Evolutionary conservation across 2,888 invertebrate species (phyloP).

Genomic region (Cerceris ruficornis): DNA sequence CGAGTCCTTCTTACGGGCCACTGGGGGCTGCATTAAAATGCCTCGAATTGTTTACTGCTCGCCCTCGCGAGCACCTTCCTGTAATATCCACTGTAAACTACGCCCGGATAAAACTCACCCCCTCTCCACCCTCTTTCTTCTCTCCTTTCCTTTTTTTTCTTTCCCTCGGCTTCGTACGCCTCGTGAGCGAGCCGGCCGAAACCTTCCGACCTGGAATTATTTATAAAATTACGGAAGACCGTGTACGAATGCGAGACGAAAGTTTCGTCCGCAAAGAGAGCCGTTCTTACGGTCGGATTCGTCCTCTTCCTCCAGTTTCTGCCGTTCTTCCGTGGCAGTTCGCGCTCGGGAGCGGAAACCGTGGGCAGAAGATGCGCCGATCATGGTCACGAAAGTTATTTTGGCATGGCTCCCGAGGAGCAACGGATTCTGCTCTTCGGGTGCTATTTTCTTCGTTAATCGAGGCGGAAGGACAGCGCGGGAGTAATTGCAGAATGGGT

Average conservation of each 20-base stretch:
- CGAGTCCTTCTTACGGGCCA: slow-evolving; percentile 69
- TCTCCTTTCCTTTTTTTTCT: slow-evolving; percentile 16
- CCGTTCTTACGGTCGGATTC: slow-evolving; percentile 23
- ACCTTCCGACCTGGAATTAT: slow-evolving; percentile 54
- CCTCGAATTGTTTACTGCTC: slow-evolving; percentile 74
- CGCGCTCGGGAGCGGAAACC: neutral
- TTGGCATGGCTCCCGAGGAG: slow-evolving; percentile 46
- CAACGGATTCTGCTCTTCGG: slow-evolving; percentile 30
- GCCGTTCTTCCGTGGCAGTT: neutral
- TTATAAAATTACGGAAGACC: slow-evolving; percentile 62
- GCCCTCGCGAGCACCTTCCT: slow-evolving; percentile 42
- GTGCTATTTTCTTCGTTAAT: slow-evolving; percentile 56
- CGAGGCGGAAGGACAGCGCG: slow-evolving; percentile 48
- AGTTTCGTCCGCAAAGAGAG: slow-evolving; percentile 60
- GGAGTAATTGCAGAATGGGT: slow-evolving; percentile 51
- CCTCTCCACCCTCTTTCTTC: slow-evolving; percentile 1
- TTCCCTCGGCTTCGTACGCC: slow-evolving; percentile 19
- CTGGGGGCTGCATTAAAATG: slow-evolving; percentile 73
- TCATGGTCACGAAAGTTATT: slow-evolving; percentile 38
- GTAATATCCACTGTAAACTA: slow-evolving; percentile 72
- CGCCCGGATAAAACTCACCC: slow-evolving; percentile 63
- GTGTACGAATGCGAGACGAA: slow-evolving; percentile 35
- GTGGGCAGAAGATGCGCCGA: slow-evolving; percentile 20
- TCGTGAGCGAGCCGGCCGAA: slow-evolving; percentile 13
- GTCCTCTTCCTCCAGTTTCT: neutral